A percentile compares a stretch with the other conserved stretches of the same genome.
Conservation (phyloP, 1,140 invertebrate genomes). For the Pseudomyrmex concolor region DNA sequence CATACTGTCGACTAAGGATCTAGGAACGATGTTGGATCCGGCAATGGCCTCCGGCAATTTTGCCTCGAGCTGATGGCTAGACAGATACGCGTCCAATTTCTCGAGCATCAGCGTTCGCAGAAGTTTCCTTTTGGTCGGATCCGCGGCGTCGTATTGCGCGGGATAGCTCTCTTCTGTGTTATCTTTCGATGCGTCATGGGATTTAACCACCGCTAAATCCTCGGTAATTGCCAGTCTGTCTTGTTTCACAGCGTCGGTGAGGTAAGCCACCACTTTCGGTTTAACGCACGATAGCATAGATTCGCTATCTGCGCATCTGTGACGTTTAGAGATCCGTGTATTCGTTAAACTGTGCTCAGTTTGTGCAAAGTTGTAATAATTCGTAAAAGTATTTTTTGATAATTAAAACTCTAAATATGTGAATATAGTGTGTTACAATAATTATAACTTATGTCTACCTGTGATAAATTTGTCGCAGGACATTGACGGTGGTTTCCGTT, state of each 20-base stretch:
- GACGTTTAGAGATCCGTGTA: conserved; percentile 8
- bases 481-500: conserved; percentile 77
- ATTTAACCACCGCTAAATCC: conserved; percentile 89
- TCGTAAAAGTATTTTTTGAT: conserved; percentile 3
- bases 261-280: conserved; percentile 90
- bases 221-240: conserved; percentile 90
- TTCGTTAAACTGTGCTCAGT: not conserved
- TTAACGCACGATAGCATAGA: conserved; percentile 88
- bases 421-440: not conserved
- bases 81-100: conserved; percentile 83
- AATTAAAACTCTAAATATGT: not conserved
- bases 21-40: conserved; percentile 86
- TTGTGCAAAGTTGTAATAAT: not conserved
- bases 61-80: conserved; percentile 82
- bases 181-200: conserved; percentile 85
- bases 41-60: conserved; percentile 83
- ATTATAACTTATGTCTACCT: conserved; percentile 72
- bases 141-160: conserved; percentile 71
- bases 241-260: conserved; percentile 88
- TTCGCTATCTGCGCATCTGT: conserved; percentile 81
- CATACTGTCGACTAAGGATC: conserved; percentile 88
- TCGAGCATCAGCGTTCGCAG: conserved; percentile 83
- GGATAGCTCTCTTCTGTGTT: conserved; percentile 74
- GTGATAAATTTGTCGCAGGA: conserved; percentile 81
- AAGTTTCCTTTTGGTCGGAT: conserved; percentile 77